These are phyloP conservation scores for Apis laboriosa DNA, from an alignment of 1,140 invertebrate species.

Conservation along the genomic window DNA sequence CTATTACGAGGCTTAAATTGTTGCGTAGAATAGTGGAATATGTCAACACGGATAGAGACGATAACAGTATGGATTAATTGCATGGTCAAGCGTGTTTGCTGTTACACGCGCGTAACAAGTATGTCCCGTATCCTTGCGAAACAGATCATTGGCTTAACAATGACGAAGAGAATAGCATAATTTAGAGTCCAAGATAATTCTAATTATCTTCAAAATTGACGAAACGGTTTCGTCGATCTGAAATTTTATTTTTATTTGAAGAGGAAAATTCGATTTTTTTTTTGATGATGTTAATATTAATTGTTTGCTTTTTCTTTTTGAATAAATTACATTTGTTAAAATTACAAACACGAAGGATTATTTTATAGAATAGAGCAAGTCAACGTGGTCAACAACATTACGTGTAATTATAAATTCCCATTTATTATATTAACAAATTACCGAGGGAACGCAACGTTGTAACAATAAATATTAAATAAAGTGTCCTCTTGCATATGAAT, in stretches of 20 bases:
- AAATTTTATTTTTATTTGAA: not conserved
- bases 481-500: not conserved
- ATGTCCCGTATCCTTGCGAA: conserved; percentile 14
- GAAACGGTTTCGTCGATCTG: not conserved
- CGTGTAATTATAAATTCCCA: not conserved
- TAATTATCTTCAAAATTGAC: not conserved
- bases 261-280: not conserved
- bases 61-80: conserved; percentile 49
- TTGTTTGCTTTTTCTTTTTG: not conserved
- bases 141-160: conserved; percentile 33
- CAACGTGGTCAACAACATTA: not conserved
- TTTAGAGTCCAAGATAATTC: not conserved
- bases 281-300: no score
- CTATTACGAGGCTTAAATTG: conserved; percentile 22
- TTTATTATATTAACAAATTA: not conserved
- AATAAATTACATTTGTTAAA: not conserved
- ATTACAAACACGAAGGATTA: not conserved
- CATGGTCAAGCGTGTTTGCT: conserved; percentile 38
- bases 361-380: not conserved
- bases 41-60: conserved; percentile 31
- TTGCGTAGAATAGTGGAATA: not conserved
- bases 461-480: not conserved
- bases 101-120: conserved; percentile 38
- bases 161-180: conserved; percentile 11
- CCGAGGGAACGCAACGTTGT: no score